Evolutionary conservation across 2,888 invertebrate species (phyloP).

Genomic region (Caenorhabditis sp.): DNA sequence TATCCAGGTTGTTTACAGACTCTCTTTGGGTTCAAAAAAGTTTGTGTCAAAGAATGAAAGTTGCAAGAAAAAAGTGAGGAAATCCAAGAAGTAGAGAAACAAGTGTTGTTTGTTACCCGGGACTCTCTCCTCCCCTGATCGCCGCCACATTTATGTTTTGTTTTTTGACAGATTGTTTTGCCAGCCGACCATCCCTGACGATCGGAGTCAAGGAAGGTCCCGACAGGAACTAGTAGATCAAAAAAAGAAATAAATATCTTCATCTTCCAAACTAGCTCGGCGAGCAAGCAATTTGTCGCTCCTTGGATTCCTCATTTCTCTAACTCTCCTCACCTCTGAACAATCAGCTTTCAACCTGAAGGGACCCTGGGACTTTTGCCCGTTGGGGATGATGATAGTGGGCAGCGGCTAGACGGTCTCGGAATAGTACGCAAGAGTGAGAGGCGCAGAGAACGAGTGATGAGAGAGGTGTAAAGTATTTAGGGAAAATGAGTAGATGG

Average conservation of each 20-base stretch:
- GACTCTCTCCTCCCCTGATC: constrained; percentile 2
- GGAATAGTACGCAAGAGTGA: constrained; percentile 7
- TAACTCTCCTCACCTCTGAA: constrained; percentile 21
- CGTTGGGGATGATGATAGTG: constrained; percentile 36
- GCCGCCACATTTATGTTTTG: constrained; percentile 29
- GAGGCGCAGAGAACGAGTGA: constrained; percentile 35
- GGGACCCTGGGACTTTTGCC: constrained; percentile 15
- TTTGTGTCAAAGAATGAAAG: constrained; percentile 29
- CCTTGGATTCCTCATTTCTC: constrained; percentile 4
- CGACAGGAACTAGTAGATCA: constrained; percentile 31
- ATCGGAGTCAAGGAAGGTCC: constrained; percentile 20
- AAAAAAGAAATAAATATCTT: constrained; percentile 40
- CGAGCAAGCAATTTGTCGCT: constrained; percentile 54
- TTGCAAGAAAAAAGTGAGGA: constrained; percentile 19
- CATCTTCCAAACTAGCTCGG: constrained; percentile 39
- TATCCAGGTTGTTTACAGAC: neutral
- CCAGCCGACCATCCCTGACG: constrained; percentile 27
- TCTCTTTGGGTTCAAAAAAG: neutral
- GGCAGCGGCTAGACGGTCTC: constrained; percentile 36
- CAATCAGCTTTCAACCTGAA: constrained; percentile 44
- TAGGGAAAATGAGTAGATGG: constrained; percentile 20
- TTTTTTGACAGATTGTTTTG: constrained; percentile 59
- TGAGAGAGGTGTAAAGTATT: constrained; percentile 51
- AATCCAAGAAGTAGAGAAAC: constrained; percentile 25
- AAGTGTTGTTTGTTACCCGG: constrained; percentile 51